Conservation (phyloP, 2,113 vertebrate species). For the Muscicapa adusta region DNA sequence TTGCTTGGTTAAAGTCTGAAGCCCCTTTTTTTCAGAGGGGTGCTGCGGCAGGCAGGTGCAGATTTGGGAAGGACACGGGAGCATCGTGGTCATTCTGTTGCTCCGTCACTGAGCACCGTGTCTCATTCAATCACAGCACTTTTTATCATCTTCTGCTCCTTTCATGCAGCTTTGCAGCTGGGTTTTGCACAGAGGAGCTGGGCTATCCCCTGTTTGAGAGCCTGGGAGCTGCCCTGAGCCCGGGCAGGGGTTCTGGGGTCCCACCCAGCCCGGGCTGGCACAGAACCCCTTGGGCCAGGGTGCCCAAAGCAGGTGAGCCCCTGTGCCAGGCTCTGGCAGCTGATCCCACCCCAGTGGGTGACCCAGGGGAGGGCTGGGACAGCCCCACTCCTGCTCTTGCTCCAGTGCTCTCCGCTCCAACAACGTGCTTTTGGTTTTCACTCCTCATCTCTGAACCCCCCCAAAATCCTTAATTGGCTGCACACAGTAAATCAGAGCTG, state of each 20-base stretch:
- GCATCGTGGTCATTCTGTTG: fast-evolving
- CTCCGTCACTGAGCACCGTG: fast-evolving
- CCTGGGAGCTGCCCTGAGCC: not conserved
- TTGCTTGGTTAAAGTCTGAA: not conserved
- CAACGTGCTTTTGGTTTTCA: not conserved
- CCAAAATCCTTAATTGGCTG: conserved; percentile 56
- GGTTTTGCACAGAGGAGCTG: not conserved
- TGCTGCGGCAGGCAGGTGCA: not conserved
- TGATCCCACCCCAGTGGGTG: not conserved
- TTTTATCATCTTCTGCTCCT: not conserved
- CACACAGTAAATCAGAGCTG: conserved; percentile 77
- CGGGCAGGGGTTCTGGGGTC: not conserved
- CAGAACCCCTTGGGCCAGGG: not conserved
- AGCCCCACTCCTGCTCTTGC: not conserved
- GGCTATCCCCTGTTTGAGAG: not conserved
- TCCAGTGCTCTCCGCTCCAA: not conserved
- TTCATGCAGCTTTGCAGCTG: not conserved
- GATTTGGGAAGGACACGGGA: not conserved
- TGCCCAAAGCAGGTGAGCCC: fast-evolving
- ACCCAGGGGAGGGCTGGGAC: not conserved
- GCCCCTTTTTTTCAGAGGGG: fast-evolving
- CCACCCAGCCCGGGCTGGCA: not conserved
- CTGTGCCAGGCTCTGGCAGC: not conserved
- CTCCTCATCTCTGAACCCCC: conserved; percentile 62
- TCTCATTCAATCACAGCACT: not conserved